A percentile compares a stretch with the other conserved stretches of the same genome.
phyloP scores from a whole-genome alignment of 2,797 vertebrate species.

The Coreius guichenoti region DNA sequence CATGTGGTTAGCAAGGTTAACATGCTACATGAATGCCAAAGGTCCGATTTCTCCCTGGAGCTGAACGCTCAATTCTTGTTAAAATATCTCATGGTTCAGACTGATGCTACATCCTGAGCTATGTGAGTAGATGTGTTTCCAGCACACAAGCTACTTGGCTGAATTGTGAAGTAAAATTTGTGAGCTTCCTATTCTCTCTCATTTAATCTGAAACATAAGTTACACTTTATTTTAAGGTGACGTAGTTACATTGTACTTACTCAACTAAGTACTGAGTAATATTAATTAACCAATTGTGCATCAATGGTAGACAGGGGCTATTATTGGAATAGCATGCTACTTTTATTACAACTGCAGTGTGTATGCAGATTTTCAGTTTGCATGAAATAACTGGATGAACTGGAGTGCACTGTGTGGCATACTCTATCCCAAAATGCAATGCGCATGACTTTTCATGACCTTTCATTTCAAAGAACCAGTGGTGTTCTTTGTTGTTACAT shows the following conservation, averaged over 20 bases:
- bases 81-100: background rate
- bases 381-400: background rate
- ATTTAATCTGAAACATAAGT: background rate
- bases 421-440: background rate
- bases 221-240: background rate
- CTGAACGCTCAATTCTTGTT: background rate
- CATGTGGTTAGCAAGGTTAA: conserved; percentile 11
- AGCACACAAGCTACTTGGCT: background rate
- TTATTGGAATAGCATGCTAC: background rate
- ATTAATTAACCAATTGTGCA: background rate
- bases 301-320: background rate
- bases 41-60: background rate
- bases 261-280: background rate
- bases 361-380: background rate
- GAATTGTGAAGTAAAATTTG: background rate
- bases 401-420: background rate
- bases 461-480: background rate
- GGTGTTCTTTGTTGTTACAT: background rate
- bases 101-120: background rate
- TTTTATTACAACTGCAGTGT: background rate
- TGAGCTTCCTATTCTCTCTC: background rate
- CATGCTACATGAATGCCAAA: conserved; percentile 24
- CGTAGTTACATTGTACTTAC: background rate
- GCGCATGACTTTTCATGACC: background rate
- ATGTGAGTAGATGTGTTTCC: background rate